Evolutionary conservation across 64 coral and sea anemone species (phyloP).

Genomic region (Orbicella faveolata): DNA sequence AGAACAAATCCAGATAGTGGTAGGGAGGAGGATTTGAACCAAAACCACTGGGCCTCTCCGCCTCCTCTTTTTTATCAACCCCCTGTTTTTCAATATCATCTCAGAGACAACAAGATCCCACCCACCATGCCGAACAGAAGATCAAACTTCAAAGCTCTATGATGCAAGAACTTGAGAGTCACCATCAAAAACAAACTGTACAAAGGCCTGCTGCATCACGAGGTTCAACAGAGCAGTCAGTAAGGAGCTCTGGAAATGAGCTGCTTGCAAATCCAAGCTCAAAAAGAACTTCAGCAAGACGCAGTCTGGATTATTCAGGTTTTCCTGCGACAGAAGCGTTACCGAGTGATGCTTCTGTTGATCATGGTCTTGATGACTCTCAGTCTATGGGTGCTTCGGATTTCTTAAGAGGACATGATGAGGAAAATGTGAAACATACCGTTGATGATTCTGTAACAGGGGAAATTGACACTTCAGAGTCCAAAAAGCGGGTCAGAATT

Average conservation of each 20-base stretch:
- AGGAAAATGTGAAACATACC: constrained; percentile 1
- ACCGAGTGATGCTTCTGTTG: constrained; percentile 15
- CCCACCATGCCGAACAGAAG: constrained; percentile 72
- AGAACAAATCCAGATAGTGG: too few relatives aligned
- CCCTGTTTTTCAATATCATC: background rate
- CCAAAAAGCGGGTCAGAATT: constrained; percentile 83
- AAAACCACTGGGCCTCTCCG: too few relatives aligned
- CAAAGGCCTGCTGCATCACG: background rate
- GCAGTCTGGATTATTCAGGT: constrained; percentile 49
- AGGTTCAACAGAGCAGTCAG: constrained; percentile 21
- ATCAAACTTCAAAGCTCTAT: constrained; percentile 65
- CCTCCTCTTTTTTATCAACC: background rate
- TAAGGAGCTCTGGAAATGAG: constrained; percentile 4
- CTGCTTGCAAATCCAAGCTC: background rate
- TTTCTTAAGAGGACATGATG: background rate
- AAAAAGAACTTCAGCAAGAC: constrained; percentile 19
- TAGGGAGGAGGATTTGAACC: too few relatives aligned
- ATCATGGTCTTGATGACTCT: background rate
- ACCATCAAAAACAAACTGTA: constrained; percentile 13
- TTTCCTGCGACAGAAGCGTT: background rate
- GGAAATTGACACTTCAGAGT: background rate
- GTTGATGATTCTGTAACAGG: constrained; percentile 4
- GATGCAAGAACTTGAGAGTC: constrained; percentile 73
- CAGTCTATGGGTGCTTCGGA: background rate
- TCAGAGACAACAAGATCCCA: constrained; percentile 73